These are phyloP conservation scores for Nymphalis c-album DNA, from an alignment of 2,888 invertebrate species.

Conservation along the genomic window DNA sequence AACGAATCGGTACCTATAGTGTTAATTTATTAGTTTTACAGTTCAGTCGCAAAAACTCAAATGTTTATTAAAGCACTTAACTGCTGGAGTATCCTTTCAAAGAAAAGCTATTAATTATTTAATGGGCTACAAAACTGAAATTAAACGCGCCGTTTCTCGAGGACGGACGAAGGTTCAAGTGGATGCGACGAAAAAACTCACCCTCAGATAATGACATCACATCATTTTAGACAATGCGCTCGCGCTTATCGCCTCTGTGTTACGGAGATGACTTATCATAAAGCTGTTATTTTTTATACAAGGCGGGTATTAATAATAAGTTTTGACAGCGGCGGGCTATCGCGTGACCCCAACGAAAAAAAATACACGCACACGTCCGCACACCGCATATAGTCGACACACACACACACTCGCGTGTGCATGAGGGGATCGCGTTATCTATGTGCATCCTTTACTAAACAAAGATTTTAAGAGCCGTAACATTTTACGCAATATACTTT, in stretches of 20 bases:
- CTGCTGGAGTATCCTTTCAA: constrained; percentile 43
- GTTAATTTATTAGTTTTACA: constrained; percentile 13
- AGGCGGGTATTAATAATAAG: constrained; percentile 21
- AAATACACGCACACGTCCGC: constrained; percentile 15
- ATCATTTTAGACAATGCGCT: constrained; percentile 10
- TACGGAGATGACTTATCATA: constrained; percentile 22
- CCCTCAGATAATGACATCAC: constrained; percentile 30
- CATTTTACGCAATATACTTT: neutral
- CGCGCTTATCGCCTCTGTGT: constrained; percentile 15
- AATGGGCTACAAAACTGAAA: constrained; percentile 53
- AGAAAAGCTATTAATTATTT: constrained; percentile 61
- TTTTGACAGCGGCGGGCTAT: constrained; percentile 48
- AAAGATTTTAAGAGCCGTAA: constrained; percentile 5
- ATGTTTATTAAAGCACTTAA: constrained; percentile 27
- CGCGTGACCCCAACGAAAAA: constrained; percentile 50
- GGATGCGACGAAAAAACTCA: constrained; percentile 41
- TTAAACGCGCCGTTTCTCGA: constrained; percentile 47
- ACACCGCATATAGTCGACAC: neutral
- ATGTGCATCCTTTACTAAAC: constrained; percentile 17
- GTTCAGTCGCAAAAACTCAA: constrained; percentile 20
- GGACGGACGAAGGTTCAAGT: constrained; percentile 66
- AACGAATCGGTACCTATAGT: constrained; percentile 10
- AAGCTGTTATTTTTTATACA: constrained; percentile 7
- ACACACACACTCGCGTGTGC: constrained; percentile 1
- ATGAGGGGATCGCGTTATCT: constrained; percentile 20